Conservation (phyloP, 2,113 vertebrate species). For the Neomonachus schauinslandi region DNA sequence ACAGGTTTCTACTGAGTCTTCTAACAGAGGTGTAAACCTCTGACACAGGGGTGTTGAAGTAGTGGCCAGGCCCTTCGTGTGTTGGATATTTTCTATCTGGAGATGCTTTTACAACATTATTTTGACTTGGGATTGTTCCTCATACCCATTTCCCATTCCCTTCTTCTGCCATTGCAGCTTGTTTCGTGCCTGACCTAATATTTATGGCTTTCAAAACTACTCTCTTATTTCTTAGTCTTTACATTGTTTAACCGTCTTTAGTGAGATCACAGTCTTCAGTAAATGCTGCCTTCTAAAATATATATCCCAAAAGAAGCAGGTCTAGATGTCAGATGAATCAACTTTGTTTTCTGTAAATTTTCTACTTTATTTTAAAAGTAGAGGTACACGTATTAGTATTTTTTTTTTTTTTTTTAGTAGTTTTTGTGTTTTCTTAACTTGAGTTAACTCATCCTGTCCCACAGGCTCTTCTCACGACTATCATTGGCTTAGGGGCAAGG, state of each 20-base stretch:
- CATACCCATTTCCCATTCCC: neutral
- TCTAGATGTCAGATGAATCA: neutral
- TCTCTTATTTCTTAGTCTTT: neutral
- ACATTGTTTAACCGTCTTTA: neutral
- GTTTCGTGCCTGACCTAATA: neutral
- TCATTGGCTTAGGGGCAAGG: neutral
- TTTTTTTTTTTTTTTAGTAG: too few relatives aligned
- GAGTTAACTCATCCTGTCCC: neutral
- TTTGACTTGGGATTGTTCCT: neutral
- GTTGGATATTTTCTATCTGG: neutral
- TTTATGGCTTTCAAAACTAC: neutral
- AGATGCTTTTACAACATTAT: neutral
- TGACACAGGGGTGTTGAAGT: neutral
- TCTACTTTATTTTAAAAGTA: conserved; percentile 16
- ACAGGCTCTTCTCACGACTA: neutral
- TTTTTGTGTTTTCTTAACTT: neutral
- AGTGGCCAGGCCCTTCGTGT: neutral
- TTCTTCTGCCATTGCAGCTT: neutral
- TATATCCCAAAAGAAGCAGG: neutral
- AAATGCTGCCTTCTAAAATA: neutral
- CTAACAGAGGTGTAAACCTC: neutral
- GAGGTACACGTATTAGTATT: neutral
- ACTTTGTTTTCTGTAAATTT: neutral
- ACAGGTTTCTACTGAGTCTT: neutral
- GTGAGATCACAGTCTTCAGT: neutral